phyloP scores from a whole-genome alignment of 2,113 vertebrate genomes.

The Chitala chitala region DNA sequence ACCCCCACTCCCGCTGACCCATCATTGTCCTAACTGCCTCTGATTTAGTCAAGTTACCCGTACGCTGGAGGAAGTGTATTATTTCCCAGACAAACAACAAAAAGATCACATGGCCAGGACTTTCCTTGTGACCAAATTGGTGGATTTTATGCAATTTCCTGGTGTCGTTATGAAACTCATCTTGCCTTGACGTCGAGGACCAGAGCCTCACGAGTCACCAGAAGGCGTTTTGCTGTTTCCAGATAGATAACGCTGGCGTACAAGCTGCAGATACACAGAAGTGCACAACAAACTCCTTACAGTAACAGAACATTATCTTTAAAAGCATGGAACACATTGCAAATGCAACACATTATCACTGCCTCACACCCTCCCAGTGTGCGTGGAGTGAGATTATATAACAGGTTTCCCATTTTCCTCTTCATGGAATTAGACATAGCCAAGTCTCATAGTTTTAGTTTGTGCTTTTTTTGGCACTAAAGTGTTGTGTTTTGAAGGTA shows the following conservation, averaged over 20 bases:
- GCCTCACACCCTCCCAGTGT: neutral
- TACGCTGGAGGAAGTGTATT: constrained; percentile 18
- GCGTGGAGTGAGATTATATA: neutral
- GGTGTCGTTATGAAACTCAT: constrained; percentile 46
- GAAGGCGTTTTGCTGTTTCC: neutral
- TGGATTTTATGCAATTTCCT: constrained; percentile 24
- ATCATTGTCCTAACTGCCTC: neutral
- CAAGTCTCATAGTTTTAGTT: neutral
- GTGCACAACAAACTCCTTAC: neutral
- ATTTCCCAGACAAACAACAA: constrained; percentile 31
- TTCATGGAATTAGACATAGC: neutral
- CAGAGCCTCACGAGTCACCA: neutral
- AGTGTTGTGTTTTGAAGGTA: too few relatives aligned
- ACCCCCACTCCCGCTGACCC: constrained; percentile 6
- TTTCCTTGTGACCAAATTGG: constrained; percentile 42
- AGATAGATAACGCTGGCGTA: constrained; percentile 35
- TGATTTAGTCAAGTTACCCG: constrained; percentile 25
- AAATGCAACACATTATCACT: neutral
- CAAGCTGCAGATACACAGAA: constrained; percentile 23
- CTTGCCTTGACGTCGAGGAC: constrained; percentile 47
- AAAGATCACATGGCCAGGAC: constrained; percentile 51
- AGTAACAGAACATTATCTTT: neutral
- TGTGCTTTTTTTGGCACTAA: too few relatives aligned
- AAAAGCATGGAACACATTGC: neutral
- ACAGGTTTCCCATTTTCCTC: neutral